Conservation (phyloP, 1,140 invertebrate species). For the Cepaea nemoralis region DNA sequence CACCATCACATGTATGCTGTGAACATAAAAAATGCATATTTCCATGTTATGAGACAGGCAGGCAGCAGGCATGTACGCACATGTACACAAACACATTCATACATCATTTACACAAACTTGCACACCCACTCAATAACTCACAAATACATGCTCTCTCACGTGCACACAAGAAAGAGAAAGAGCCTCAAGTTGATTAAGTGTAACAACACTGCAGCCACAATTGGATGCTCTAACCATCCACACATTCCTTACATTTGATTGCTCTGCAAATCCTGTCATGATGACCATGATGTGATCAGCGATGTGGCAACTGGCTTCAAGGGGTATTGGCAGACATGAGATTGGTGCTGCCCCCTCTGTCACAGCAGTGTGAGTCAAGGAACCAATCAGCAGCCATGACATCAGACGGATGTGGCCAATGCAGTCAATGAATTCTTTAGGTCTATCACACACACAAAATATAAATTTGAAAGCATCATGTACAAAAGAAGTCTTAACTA, state of each 20-base stretch:
- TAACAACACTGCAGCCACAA: too few species aligned
- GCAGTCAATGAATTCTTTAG: slow-evolving; percentile 95
- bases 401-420: slow-evolving; percentile 93
- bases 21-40: too few species aligned
- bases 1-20: too few species aligned
- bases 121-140: too few species aligned
- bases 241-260: slow-evolving; percentile 80
- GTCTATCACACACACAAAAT: slow-evolving; percentile 73
- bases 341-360: slow-evolving; percentile 68
- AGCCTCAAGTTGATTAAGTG: too few species aligned
- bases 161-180: too few species aligned
- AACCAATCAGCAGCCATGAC: slow-evolving; percentile 95
- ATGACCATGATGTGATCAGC: slow-evolving; percentile 95
- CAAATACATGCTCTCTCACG: too few species aligned
- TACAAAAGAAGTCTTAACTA: not conserved
- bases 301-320: slow-evolving; percentile 94
- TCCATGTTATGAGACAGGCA: too few species aligned
- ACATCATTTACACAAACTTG: too few species aligned
- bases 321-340: slow-evolving; percentile 89
- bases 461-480: not conserved
- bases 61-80: too few species aligned
- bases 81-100: too few species aligned
- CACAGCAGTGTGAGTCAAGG: slow-evolving; percentile 88
- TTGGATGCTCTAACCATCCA: too few species aligned
- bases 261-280: slow-evolving; percentile 95